A percentile compares a stretch with the other conserved stretches of the same genome.
Evolutionary conservation across 2,888 invertebrate genomes (phyloP).

Genomic region (Tetranychus truncatus): DNA sequence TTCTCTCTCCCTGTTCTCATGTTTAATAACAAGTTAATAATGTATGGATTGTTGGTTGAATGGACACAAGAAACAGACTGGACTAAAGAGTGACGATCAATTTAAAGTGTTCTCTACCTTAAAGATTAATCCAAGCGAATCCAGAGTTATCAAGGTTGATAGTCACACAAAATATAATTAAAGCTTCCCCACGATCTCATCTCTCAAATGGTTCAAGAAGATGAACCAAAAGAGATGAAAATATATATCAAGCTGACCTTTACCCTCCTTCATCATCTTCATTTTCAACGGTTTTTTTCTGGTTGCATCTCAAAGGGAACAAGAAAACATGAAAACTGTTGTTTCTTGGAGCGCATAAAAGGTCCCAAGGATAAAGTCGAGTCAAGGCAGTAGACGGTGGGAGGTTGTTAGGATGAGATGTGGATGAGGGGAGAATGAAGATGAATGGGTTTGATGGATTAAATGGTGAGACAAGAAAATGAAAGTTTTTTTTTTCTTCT

Average conservation of each 20-base stretch:
- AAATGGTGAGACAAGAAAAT: not conserved
- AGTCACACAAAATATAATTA: not conserved
- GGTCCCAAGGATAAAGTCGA: not conserved
- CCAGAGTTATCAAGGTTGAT: not conserved
- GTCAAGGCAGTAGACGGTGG: not conserved
- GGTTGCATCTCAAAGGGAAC: too few species aligned
- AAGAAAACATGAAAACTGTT: not conserved
- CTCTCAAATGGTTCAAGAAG: slow-evolving; percentile 1
- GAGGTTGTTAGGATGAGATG: not conserved
- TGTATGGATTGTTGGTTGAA: not conserved
- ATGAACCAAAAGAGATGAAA: not conserved
- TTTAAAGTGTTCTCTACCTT: not conserved
- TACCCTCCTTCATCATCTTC: not conserved
- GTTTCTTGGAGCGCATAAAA: not conserved
- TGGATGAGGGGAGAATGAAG: not conserved
- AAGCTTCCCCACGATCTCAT: not conserved
- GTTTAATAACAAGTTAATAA: too few species aligned
- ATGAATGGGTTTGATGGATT: slow-evolving; percentile 1
- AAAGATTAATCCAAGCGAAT: not conserved
- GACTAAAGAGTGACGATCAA: not conserved
- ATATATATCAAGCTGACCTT: not conserved
- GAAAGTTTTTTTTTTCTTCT: not conserved
- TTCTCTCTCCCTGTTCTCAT: too few species aligned
- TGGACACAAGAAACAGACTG: not conserved
- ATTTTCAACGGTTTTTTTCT: not conserved